Base-by-base conservation (phyloP, 2,888 invertebrate genomes). In the Hypsopygia costalis region DNA sequence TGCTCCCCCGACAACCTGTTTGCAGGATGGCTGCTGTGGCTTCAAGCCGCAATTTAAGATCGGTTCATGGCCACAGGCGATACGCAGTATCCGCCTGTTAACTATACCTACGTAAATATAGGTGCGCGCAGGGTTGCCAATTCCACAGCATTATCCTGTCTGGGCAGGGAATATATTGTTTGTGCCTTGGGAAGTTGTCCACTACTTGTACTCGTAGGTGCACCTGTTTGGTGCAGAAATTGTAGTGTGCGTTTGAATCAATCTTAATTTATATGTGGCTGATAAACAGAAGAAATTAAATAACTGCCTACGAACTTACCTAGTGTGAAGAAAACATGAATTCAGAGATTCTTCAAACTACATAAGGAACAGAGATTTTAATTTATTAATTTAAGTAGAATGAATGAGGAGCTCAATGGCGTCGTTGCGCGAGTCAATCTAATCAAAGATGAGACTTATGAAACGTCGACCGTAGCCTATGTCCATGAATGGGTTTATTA, bases 51-150 rank as follows among this genome's bases (percentile, higher is more conserved):
- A 79, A 79, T 78, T 77, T 76, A 72, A 76, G 69, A 73, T 76
- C 77, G 78, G 85, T 85, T 83, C 87, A 86, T 77, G 87, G 86
- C 87, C 87, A 76, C 73, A 52, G 82, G 86, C 82, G 73, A 74
- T 80, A 79, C 83, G 73, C 76, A 72, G 72, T 78, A 78, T 78
- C 79, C 75, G 67, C 66, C 69, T 68, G 72, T 68, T 75, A 64
- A 66, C 65, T 62, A 67, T 55, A 60, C 39, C 33, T 33, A 27
- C 33, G 39, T 39, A 33, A 39, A 39, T 39, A 39, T 33, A 39
- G 27, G n/a, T 12, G 27, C 16, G 39, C 16, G 16, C 33, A 43
- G 43, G 43, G 43, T 32, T 43, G 43, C 31, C 41, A 39, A 16
- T 28, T 12, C 9, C 21, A 7, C 29, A 22, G 21, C 36, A 37